Base-by-base conservation (phyloP, 2,113 vertebrate genomes). In the Daphoenositta chrysoptera region DNA sequence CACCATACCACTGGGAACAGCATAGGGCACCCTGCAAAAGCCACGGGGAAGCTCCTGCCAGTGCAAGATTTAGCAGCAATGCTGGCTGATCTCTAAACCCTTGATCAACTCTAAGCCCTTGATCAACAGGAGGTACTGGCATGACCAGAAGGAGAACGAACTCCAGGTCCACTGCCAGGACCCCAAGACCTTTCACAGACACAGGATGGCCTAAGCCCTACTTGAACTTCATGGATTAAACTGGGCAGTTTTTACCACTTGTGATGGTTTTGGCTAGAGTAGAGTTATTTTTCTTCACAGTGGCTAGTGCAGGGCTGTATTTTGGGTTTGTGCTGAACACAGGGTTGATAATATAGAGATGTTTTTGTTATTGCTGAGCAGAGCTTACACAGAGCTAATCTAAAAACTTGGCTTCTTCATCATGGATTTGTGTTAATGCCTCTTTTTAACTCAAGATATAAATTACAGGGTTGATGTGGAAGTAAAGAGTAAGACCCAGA, bases 371-470 rank as follows among this genome's bases (percentile, higher is more conserved):
- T 33, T 63, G 12, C 31, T 28, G 22, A 83, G 79, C 47, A 61
- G 70, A 53, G 13, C 63, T 76, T 69, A 61, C 10, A 16, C 16
- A 68, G 16, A 75, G 24, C 17, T 42, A 54, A 51, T 56, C 54
- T 72, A 44, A 83, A 88, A 83, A 19, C 14, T 42, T 79, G 30
- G 35, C 28, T 42, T 76, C n/a, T 80, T 69, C 54, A 24, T 57
- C 35, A 40, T 0, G 64, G 27, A 66, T 37, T 75, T 83, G 60
- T 65, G 60, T 65, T 21, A 93, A 68, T 39, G 39, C 17, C 26
- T 93, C 63, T 79, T 91, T 94, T 93, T 64, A 66, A 72, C 56
- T 93, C 60, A 89, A 81, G 76, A 64, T 47, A 64, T 92, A 93
- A 93, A 90, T 66, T 40, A 64, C 16, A 45, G 30, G n/a, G 40